Percentiles rank a stretch among this genome's conserved stretches.
These are phyloP conservation scores for Papilio polyxenes DNA, from an alignment of 1,140 invertebrate species.

Conservation along the genomic window DNA sequence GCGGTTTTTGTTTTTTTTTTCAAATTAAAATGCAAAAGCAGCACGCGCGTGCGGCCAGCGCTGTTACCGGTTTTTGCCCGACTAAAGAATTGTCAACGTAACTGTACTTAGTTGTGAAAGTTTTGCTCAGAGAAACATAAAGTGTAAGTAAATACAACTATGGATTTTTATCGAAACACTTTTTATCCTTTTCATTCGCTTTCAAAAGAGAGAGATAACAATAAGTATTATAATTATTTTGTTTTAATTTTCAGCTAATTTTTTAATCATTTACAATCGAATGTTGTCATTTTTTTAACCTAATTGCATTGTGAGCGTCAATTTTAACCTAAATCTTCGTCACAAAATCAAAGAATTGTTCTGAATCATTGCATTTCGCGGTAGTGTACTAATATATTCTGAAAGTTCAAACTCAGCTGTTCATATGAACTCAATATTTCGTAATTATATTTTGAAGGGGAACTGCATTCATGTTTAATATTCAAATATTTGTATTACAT, in stretches of 20 bases:
- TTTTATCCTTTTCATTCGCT: no score
- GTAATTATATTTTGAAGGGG: neutral
- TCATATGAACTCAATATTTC: neutral
- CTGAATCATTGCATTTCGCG: conserved; percentile 4
- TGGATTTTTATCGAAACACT: no score
- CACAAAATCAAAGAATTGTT: neutral
- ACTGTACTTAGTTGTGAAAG: conserved; percentile 27
- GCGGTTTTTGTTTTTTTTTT: conserved; percentile 15
- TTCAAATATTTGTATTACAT: no score
- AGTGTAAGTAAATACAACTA: neutral
- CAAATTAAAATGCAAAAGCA: neutral
- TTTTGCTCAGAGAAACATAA: neutral
- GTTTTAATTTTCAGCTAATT: no score
- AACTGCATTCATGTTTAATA: neutral
- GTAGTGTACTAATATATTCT: neutral
- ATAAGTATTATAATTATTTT: no score
- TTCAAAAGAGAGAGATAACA: no score
- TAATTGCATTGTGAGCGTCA: neutral
- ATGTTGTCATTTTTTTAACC: no score
- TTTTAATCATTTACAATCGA: no score
- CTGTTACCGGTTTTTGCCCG: conserved; percentile 30
- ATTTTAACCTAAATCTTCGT: neutral
- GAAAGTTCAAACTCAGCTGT: neutral
- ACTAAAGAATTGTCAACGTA: conserved; percentile 19
- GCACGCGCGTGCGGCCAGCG: neutral